Evolutionary conservation across 2,888 invertebrate genomes (phyloP).

Genomic region (Catotricha subobsoleta): DNA sequence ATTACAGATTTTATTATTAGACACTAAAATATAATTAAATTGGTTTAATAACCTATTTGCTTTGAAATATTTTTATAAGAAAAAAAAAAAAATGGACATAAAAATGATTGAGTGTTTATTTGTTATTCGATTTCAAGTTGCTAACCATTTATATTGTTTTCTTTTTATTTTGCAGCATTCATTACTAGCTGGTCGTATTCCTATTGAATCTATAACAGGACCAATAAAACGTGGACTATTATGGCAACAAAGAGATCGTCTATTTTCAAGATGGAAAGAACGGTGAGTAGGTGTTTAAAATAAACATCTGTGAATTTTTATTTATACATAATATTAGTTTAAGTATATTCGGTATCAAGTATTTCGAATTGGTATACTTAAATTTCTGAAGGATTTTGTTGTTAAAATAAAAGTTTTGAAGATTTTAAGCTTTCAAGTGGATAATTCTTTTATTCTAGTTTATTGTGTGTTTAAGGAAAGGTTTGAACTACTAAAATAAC

Average conservation of each 20-base stretch:
- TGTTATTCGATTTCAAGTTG: not conserved
- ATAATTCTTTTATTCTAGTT: not conserved
- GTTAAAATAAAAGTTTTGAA: too few relatives aligned
- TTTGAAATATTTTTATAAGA: too few relatives aligned
- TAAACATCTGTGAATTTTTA: not conserved
- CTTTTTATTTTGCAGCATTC: slow-evolving; percentile 23
- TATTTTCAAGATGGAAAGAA: slow-evolving; percentile 48
- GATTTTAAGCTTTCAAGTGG: too few relatives aligned
- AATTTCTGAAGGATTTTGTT: too few relatives aligned
- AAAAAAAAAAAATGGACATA: too few relatives aligned
- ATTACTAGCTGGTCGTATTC: slow-evolving; percentile 27
- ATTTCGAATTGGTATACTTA: too few relatives aligned
- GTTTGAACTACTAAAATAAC: too few relatives aligned
- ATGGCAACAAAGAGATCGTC: slow-evolving; percentile 43
- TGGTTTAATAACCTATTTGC: too few relatives aligned
- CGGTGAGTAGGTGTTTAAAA: slow-evolving; percentile 20
- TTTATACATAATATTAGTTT: too few relatives aligned
- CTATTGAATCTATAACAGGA: slow-evolving; percentile 31
- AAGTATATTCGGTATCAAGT: too few relatives aligned
- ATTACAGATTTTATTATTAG: too few relatives aligned
- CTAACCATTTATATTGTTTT: not conserved
- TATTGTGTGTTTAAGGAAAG: not conserved
- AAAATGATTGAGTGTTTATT: not conserved
- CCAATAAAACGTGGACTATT: slow-evolving; percentile 45
- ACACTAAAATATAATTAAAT: too few relatives aligned